Percentiles rank a stretch among this genome's conserved stretches.
Evolutionary conservation across 1,140 invertebrate genomes (phyloP).

Genomic region (Aporrectodea caliginosa): DNA sequence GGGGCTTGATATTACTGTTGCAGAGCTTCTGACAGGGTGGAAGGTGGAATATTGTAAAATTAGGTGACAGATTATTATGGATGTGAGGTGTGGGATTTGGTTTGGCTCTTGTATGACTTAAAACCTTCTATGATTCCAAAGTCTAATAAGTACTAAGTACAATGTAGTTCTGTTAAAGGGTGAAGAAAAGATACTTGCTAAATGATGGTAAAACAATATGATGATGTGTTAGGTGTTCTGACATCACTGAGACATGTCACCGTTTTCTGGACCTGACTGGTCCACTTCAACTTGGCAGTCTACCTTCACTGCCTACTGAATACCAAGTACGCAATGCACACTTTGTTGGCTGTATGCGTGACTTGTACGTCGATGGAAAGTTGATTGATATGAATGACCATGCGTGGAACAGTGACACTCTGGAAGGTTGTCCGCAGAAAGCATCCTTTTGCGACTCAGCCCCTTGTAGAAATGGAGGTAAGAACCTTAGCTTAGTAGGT

Average conservation of each 20-base stretch:
- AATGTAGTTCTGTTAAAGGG: too few species aligned
- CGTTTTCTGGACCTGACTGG: conserved; percentile 92
- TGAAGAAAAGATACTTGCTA: too few species aligned
- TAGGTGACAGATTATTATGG: too few species aligned
- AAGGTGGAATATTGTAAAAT: too few species aligned
- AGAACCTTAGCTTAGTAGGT: too few species aligned
- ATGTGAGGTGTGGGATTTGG: too few species aligned
- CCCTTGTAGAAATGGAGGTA: conserved; percentile 79
- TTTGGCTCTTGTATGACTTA: too few species aligned
- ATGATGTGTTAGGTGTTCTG: conserved; percentile 74
- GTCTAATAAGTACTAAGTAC: too few species aligned
- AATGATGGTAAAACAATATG: too few species aligned
- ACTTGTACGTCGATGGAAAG: conserved; percentile 80
- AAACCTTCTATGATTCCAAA: too few species aligned
- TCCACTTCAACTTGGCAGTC: conserved; percentile 87
- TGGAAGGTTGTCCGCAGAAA: conserved; percentile 81
- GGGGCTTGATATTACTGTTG: too few species aligned
- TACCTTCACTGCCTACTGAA: conserved; percentile 60
- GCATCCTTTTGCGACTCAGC: conserved; percentile 71
- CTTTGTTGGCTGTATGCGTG: conserved; percentile 85
- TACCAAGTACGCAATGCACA: conserved; percentile 63
- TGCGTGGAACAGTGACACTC: conserved; percentile 84
- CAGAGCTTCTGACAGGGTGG: too few species aligned
- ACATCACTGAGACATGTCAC: conserved; percentile 86
- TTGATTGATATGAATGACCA: conserved; percentile 84